These are phyloP conservation scores for Pseudorasbora parva DNA, from an alignment of 2,113 vertebrate species.

Conservation along the genomic window DNA sequence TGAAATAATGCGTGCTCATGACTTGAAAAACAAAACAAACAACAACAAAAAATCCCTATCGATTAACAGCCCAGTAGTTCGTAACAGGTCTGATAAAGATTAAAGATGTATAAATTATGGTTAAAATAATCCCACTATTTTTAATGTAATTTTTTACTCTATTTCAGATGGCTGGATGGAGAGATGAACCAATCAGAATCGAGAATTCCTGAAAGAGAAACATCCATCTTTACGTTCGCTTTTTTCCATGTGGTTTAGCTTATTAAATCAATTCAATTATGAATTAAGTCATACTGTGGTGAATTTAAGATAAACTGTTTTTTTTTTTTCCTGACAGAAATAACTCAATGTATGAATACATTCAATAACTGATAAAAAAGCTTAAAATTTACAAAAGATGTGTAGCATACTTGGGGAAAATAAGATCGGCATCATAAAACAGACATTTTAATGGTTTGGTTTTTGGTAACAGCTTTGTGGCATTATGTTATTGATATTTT, in stretches of 20 bases:
- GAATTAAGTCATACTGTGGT: conserved; percentile 9
- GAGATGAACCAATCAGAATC: neutral
- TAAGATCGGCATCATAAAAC: conserved; percentile 41
- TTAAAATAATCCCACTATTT: neutral
- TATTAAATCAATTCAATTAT: neutral
- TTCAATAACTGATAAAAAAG: conserved; percentile 20
- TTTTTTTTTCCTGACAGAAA: neutral
- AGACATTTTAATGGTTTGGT: conserved; percentile 48
- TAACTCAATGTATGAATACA: conserved; percentile 7
- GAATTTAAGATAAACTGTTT: conserved; percentile 8
- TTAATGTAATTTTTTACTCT: neutral
- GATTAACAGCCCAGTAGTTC: neutral
- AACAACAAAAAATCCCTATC: neutral
- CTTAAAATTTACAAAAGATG: conserved; percentile 41
- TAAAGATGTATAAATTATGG: neutral
- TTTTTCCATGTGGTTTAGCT: neutral
- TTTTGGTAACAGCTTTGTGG: conserved; percentile 54
- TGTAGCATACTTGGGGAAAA: conserved; percentile 40
- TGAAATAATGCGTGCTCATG: neutral
- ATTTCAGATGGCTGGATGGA: neutral
- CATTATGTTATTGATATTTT: conserved; percentile 71
- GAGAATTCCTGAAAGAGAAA: neutral
- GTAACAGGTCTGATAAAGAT: neutral
- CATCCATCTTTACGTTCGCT: neutral
- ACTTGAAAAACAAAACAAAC: neutral